Evolutionary conservation across 2,888 invertebrate genomes (phyloP), one percentile per base, ranked within the genome.

Genomic region (Strigamia transsilvanica): DNA sequence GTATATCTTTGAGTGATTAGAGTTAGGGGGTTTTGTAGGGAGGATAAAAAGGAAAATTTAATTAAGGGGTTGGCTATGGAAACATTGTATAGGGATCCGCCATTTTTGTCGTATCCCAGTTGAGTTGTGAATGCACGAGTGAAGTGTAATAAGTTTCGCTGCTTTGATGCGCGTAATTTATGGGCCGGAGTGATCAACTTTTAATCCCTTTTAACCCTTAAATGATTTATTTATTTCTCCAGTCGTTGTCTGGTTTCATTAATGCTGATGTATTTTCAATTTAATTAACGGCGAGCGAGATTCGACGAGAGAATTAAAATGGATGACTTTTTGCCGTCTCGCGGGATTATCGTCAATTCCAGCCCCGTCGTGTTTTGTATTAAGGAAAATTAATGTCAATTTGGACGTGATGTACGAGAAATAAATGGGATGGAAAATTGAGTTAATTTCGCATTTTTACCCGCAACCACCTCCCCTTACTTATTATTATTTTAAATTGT

Each of bases 191-290:
- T 21, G 61, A 12, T 21, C 21, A 21, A 66, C 4, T 10, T n/a
- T n/a, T 66, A 66, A 66, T 66, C 61, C 46, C 23, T 12, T 66
- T 66, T 66, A 66, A 66, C 61, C 61, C 61, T 3, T 23, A n/a
- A 51, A 51, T 51, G 51, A 51, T 51, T 51, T 51, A 51, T 15
- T 27, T 27, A 27, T 61, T 66, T 66, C 18, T 21, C 5, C 23
- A 23, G 13, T 15, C n/a, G 4, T 12, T 46, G 46, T 66, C 61
- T 5, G 61, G 21, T 66, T 23, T 66, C 61, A 66, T 66, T 66
- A 66, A 9, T 21, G 13, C 12, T 66, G 23, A 66, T 66, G 61
- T 18, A 66, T n/a, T 18, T 66, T 23, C 18, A 66, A 66, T 66
- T 23, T 66, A 21, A 66, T 66, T 66, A 23, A 15, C 2, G 46